Percentiles rank a stretch among this genome's conserved stretches.
These are phyloP conservation scores for Miltochrista miniata DNA, from an alignment of 2,888 invertebrate species.

Conservation along the genomic window DNA sequence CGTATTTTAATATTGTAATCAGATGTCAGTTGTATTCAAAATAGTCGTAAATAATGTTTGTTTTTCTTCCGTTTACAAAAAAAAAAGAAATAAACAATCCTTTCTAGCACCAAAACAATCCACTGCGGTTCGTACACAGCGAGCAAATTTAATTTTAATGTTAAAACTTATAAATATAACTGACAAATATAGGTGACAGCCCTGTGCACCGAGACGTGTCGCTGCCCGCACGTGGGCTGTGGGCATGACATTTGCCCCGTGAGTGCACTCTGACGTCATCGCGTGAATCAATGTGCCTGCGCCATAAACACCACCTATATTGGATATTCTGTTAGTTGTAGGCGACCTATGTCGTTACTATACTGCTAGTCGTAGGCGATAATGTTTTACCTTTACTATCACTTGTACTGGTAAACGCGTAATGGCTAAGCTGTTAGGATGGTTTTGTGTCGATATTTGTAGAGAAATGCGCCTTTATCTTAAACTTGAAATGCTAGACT, in stretches of 20 bases:
- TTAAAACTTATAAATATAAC: background rate
- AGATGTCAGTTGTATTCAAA: too few species aligned
- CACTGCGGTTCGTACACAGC: too few species aligned
- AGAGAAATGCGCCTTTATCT: background rate
- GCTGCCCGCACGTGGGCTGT: constrained; percentile 65
- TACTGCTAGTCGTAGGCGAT: constrained; percentile 27
- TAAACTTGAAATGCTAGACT: background rate
- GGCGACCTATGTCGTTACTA: constrained; percentile 10
- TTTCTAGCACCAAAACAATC: background rate
- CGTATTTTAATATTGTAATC: too few species aligned
- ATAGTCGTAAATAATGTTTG: too few species aligned
- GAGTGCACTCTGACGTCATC: constrained; percentile 65
- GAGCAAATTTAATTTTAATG: background rate
- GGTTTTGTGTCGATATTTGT: constrained; percentile 22
- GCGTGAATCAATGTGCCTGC: constrained; percentile 48
- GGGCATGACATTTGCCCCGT: constrained; percentile 71
- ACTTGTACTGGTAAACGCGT: constrained; percentile 19
- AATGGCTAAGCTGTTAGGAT: constrained; percentile 21
- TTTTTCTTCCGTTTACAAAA: too few species aligned
- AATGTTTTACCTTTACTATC: constrained; percentile 34
- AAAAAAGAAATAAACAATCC: too few species aligned
- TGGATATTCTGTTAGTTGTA: constrained; percentile 9
- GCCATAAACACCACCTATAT: constrained; percentile 22
- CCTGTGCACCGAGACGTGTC: constrained; percentile 45
- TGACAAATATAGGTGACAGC: constrained; percentile 12